A percentile compares a stretch with the other conserved stretches of the same genome.
Conservation (phyloP, 2,888 invertebrate genomes). For the Nesidiocoris tenuis region DNA sequence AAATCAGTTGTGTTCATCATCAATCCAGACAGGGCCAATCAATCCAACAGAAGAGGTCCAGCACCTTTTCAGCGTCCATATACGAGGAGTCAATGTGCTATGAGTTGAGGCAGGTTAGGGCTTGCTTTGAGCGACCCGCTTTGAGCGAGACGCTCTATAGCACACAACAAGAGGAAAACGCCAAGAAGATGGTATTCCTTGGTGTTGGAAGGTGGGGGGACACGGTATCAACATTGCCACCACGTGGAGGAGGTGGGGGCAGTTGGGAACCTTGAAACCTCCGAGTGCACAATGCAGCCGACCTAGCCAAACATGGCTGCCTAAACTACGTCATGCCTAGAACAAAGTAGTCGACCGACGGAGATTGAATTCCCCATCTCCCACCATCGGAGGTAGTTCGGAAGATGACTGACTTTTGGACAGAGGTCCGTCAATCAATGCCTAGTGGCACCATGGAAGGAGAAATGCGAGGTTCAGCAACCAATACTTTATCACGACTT, state of each 20-base stretch:
- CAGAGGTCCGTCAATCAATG: conserved; percentile 30
- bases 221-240: neutral
- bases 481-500: neutral
- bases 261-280: conserved; percentile 36
- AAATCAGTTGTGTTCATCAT: too few relatives aligned
- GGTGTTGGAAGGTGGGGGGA: neutral
- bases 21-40: too few relatives aligned
- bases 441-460: neutral
- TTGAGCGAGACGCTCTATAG: neutral
- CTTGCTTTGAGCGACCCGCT: neutral
- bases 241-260: conserved; percentile 33
- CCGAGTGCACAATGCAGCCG: conserved; percentile 33
- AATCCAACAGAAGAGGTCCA: too few relatives aligned
- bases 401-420: neutral
- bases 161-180: neutral
- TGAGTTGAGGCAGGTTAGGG: conserved; percentile 31
- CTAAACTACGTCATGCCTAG: conserved; percentile 35
- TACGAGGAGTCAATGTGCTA: conserved; percentile 15
- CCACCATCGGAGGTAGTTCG: neutral
- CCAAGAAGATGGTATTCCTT: neutral
- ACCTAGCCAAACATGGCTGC: conserved; percentile 38
- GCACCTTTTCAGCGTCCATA: neutral
- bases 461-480: neutral
- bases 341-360: conserved; percentile 28
- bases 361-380: neutral